phyloP scores from a whole-genome alignment of 2,888 invertebrate species.

The Mycalesis mineus region DNA sequence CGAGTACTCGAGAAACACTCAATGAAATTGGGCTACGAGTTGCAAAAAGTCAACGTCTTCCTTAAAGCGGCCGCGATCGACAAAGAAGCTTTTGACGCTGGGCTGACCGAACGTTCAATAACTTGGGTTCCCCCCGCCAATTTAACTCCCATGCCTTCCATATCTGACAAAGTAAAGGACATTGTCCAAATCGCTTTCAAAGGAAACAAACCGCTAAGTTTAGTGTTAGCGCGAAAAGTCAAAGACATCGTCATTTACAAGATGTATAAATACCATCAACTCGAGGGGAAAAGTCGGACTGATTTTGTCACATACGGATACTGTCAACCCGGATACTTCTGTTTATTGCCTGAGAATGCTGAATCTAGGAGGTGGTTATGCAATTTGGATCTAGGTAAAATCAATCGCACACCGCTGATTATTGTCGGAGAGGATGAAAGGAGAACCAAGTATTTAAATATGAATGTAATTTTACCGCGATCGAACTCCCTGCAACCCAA shows the following conservation, averaged over 20 bases:
- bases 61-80: constrained; percentile 63
- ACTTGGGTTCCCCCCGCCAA: constrained; percentile 37
- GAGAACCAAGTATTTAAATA: constrained; percentile 44
- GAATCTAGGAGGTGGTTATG: constrained; percentile 57
- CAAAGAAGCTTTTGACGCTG: constrained; percentile 59
- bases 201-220: constrained; percentile 45
- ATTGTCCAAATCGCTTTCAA: constrained; percentile 52
- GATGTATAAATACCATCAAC: constrained; percentile 53
- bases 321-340: constrained; percentile 52
- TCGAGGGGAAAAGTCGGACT: constrained; percentile 41
- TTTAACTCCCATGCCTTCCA: constrained; percentile 49
- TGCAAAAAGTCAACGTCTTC: constrained; percentile 64
- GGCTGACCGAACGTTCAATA: constrained; percentile 44
- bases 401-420: constrained; percentile 43
- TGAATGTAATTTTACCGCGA: constrained; percentile 39
- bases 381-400: constrained; percentile 46
- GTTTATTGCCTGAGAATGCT: constrained; percentile 53
- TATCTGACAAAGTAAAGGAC: constrained; percentile 39
- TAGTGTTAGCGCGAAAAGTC: constrained; percentile 52
- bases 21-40: constrained; percentile 63
- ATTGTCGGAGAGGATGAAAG: constrained; percentile 46
- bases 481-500: constrained; percentile 29
- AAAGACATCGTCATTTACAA: constrained; percentile 57
- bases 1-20: constrained; percentile 55
- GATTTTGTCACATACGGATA: constrained; percentile 62